Evolutionary conservation across 2,888 invertebrate genomes (phyloP).

Genomic region (Athetis lepigone): DNA sequence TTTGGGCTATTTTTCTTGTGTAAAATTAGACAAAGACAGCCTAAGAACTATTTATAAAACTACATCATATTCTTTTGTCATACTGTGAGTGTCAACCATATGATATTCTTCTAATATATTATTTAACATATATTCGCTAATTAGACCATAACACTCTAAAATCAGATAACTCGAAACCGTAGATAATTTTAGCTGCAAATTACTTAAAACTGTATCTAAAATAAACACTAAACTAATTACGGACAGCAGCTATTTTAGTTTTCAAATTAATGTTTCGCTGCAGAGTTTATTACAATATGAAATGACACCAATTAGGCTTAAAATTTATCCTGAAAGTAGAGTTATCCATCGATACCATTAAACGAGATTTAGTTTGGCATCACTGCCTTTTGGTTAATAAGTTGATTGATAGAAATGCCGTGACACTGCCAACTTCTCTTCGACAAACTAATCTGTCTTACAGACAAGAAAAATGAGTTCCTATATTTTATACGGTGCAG

Average conservation of each 20-base stretch:
- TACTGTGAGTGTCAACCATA: no score
- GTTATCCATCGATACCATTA: slow-evolving; percentile 17
- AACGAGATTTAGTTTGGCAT: slow-evolving; percentile 34
- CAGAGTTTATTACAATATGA: slow-evolving; percentile 1
- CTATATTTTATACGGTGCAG: no score
- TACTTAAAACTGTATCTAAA: neutral
- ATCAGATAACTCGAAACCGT: neutral
- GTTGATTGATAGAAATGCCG: slow-evolving; percentile 32
- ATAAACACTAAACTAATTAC: neutral
- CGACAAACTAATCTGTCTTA: slow-evolving; percentile 25
- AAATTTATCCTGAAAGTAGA: slow-evolving; percentile 11
- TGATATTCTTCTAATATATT: no score
- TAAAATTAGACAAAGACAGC: no score
- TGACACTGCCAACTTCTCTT: slow-evolving; percentile 31
- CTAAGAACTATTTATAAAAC: no score
- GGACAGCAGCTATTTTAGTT: neutral
- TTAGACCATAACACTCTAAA: no score
- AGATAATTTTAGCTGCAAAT: neutral
- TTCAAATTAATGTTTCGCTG: neutral
- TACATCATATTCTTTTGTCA: no score
- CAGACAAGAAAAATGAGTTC: no score
- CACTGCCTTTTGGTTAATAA: slow-evolving; percentile 28
- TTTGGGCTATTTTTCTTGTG: no score
- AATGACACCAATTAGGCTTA: neutral
- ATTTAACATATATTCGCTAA: no score